Evolutionary conservation across 2,797 vertebrate species (phyloP), one percentile per base, ranked within the genome.

Genomic region (Pitangus sulphuratus): DNA sequence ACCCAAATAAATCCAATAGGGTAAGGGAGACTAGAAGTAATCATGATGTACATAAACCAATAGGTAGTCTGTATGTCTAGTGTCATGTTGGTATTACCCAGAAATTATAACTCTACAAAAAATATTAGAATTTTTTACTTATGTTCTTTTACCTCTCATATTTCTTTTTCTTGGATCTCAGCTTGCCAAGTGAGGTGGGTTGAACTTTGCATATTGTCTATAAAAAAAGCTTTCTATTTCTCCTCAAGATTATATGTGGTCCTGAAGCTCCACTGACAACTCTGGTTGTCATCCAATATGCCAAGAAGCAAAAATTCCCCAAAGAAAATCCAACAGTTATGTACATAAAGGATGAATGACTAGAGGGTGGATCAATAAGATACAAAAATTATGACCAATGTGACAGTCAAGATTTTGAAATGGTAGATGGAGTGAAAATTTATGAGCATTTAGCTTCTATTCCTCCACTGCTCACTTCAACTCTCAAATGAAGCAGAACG

Each of bases 361-460:
- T 35, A 33, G 54, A 77, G 18, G 2, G 18, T 42, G 24, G 19
- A 51, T n/a, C 39, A 65, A 15, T 47, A 82, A 72, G 81, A 65
- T 30, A 17, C 0, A 80, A 60, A 61, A 75, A 57, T 28, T 3
- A 44, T 24, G 9, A 44, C 8, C 30, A 64, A 1, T n/a, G 30
- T 57, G 39, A 39, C 35, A 85, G 33, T 30, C 24, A 80, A 65
- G 39, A 33, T 42, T 90, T 91, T 53, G 37, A 94, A 85, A 87
- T 19, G 20, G 44, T 68, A 68, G 26, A n/a, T 61, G 22, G 4
- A 83, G 18, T 37, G 42, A 87, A 87, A 85, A 47, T 45, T 72
- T 83, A 13, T 30, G 40, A 71, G 11, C 31, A n/a, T 87, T 85
- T 72, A 85, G 37, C 16, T 64, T 57, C 12, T 5, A 2, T n/a